A percentile compares a stretch with the other conserved stretches of the same genome.
phyloP scores from a whole-genome alignment of 23 tunicate genomes.

The Ciona savignyi region DNA sequence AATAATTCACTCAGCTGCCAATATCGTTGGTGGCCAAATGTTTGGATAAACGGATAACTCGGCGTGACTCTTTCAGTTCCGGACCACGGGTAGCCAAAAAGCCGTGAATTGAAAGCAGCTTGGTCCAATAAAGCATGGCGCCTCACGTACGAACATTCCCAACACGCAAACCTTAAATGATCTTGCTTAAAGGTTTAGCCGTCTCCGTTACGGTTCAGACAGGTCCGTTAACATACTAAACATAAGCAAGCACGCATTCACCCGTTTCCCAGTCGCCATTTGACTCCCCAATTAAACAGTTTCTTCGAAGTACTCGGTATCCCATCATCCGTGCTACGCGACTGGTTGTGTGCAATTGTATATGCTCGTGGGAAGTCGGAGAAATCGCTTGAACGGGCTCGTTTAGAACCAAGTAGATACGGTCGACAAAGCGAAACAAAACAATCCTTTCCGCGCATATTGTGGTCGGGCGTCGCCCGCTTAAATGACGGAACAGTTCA shows the following conservation, averaged over 20 bases:
- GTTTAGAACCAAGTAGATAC: not conserved
- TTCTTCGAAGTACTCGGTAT: too few relatives aligned
- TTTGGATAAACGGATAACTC: slow-evolving; percentile 7
- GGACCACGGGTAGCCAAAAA: slow-evolving; percentile 5
- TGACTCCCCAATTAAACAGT: too few relatives aligned
- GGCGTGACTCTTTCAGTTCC: slow-evolving; percentile 8
- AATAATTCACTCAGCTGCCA: not conserved
- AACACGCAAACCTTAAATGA: not conserved
- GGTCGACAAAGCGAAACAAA: not conserved
- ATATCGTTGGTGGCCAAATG: not conserved
- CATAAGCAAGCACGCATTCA: not conserved
- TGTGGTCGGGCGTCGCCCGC: not conserved
- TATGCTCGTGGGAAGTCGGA: not conserved
- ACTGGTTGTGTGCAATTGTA: not conserved
- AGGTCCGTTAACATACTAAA: too few relatives aligned
- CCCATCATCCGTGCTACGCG: too few relatives aligned
- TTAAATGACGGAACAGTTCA: not conserved
- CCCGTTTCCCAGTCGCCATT: not conserved
- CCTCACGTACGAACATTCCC: not conserved
- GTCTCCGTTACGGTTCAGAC: too few relatives aligned
- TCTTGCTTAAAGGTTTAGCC: too few relatives aligned
- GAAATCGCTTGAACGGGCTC: not conserved
- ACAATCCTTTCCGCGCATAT: not conserved
- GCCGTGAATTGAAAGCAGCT: slow-evolving; percentile 13
- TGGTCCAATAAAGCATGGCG: slow-evolving; percentile 13